Evolutionary conservation across 2,797 vertebrate species (phyloP).

Genomic region (Danio tinwini): DNA sequence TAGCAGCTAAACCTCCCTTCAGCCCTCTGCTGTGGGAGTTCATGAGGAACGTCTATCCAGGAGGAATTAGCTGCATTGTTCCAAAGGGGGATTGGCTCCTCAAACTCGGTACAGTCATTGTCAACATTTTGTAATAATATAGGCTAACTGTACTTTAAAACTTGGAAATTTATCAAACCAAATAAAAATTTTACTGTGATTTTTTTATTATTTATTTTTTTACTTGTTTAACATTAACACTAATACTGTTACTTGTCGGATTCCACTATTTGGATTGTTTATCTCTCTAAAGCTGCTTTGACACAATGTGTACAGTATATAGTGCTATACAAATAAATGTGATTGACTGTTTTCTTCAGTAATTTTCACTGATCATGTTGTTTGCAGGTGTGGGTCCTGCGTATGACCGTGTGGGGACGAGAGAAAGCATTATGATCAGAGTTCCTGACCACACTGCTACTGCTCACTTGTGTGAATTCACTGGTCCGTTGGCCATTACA

Average conservation of each 20-base stretch:
- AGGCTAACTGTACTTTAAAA: not conserved
- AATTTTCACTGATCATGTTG: constrained; percentile 1
- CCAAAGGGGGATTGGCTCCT: constrained; percentile 89
- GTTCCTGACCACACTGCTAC: constrained; percentile 89
- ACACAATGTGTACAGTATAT: no score
- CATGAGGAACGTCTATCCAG: constrained; percentile 90
- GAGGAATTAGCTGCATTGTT: constrained; percentile 90
- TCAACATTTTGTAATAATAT: not conserved
- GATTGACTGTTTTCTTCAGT: not conserved
- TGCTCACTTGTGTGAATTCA: constrained; percentile 85
- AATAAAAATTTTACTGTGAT: no score
- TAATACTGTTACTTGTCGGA: no score
- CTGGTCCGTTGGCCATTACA: constrained; percentile 87
- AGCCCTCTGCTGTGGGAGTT: constrained; percentile 91
- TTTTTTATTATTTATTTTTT: no score
- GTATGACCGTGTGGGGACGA: constrained; percentile 85
- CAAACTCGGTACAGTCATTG: constrained; percentile 78
- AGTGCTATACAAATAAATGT: no score
- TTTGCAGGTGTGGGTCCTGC: constrained; percentile 84
- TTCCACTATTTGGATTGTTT: no score
- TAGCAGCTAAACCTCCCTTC: constrained; percentile 85
- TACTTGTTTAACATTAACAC: no score
- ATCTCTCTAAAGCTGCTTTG: no score
- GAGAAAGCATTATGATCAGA: constrained; percentile 91
- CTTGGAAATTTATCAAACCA: no score